Conservation (phyloP, 2,797 vertebrate species). For the Anolis apletophallus region DNA sequence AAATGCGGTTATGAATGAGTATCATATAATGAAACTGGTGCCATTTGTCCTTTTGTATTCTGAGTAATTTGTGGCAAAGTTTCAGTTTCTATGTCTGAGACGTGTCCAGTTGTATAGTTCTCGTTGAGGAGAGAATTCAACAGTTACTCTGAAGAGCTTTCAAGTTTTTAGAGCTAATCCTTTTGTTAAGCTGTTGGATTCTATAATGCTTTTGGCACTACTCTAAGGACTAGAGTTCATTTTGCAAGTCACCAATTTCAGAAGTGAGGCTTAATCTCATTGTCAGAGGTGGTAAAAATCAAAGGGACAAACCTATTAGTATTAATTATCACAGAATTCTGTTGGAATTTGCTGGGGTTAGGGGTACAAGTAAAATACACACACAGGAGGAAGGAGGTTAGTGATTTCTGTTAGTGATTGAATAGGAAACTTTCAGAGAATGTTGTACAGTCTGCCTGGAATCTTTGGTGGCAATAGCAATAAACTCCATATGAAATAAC, state of each 20-base stretch:
- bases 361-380: not conserved
- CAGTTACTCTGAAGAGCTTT: not conserved
- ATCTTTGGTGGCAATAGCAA: not conserved
- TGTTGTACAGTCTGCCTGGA: not conserved
- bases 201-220: not conserved
- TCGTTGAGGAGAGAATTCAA: not conserved
- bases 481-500: not conserved
- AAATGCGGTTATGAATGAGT: too few relatives aligned
- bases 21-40: not conserved
- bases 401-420: not conserved
- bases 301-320: not conserved
- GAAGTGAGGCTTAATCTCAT: not conserved
- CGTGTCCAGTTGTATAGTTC: not conserved
- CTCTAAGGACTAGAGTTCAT: not conserved
- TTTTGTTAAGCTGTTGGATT: not conserved
- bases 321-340: not conserved
- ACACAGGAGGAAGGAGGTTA: not conserved
- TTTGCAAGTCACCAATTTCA: not conserved
- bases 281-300: not conserved
- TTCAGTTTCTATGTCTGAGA: not conserved
- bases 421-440: not conserved
- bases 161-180: constrained; percentile 4
- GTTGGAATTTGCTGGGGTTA: too few relatives aligned
- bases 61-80: not conserved
- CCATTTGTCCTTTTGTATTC: not conserved